phyloP scores from a whole-genome alignment of 1,140 invertebrate genomes.

The Piezodorus guildinii region DNA sequence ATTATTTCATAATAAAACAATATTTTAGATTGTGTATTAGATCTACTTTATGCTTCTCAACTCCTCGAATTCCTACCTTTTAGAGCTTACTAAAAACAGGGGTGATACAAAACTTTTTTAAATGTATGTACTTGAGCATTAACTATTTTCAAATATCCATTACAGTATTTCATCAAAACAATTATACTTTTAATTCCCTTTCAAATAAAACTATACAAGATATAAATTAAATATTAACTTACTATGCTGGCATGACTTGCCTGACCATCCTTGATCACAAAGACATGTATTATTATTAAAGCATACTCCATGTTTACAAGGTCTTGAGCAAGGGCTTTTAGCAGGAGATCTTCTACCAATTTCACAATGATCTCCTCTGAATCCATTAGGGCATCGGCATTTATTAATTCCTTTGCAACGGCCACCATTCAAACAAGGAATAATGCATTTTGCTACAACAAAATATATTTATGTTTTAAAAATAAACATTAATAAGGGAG shows the following conservation, averaged over 20 bases:
- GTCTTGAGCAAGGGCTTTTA: slow-evolving; percentile 52
- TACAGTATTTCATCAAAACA: no score
- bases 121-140: no score
- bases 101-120: no score
- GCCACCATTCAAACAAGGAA: slow-evolving; percentile 75
- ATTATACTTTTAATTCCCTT: no score
- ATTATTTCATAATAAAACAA: no score
- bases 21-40: no score
- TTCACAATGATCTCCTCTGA: slow-evolving; percentile 75
- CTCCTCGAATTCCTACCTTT: no score
- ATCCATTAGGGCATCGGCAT: slow-evolving; percentile 65
- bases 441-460: slow-evolving; percentile 71
- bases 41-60: no score
- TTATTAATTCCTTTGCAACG: slow-evolving; percentile 74
- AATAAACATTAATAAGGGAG: background rate
- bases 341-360: slow-evolving; percentile 53
- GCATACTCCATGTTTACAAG: slow-evolving; percentile 61
- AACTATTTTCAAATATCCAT: no score
- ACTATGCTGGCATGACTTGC: slow-evolving; percentile 54
- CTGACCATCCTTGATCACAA: slow-evolving; percentile 61
- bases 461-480: slow-evolving; percentile 12
- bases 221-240: background rate
- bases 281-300: slow-evolving; percentile 51
- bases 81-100: no score
- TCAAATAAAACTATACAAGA: no score